Base-by-base conservation (phyloP, 37 sponge, comb jelly and placozoan genomes). In the Petrosia ficiformis region DNA sequence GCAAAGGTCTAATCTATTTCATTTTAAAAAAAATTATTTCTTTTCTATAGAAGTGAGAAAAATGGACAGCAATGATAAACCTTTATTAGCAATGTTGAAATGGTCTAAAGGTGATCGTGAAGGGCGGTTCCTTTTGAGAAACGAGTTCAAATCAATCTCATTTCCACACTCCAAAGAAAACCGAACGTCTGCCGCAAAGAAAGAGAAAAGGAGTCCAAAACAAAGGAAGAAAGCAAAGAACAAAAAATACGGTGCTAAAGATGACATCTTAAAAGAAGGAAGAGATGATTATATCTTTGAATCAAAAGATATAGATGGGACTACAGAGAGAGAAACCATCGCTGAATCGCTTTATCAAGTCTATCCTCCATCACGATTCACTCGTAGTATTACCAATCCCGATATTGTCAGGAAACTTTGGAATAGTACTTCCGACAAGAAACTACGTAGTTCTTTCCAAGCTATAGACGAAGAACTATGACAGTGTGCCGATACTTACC, bases 331-430 rank as follows among this genome's bases (percentile, higher is more conserved):
- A 22, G 81, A 76, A 0, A 29, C 66, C 1, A 80, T 80, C 33
- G 87, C 87, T 21, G 67, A 43, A 29, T 75, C 80, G 1, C 79
- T 85, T 34, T 85, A 85, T 73, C 77, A 38, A 29, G 74, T 44
- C 40, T 71, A 77, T 71, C 86, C 86, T 0, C 78, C 77, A 42
- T 85, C 86, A 34, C 48, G 77, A 26, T 76, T 93, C 60, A 90
- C 87, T 29, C 48, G 90, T 19, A 93, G 90, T 76, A 72, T 93
- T 0, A 81, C 90, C 42, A 88, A 88, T 70, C 89, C 89, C 25
- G 89, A 88, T 26, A 75, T 72, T n/a, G 87, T 86, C 34, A 37
- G 77, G 38, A 25, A 75, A 33, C 42, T 59, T n/a, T 59, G 41
- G 29, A 58, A 67, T 43, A 48, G 16, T 10, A 48, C 14, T 19